Percentiles rank a stretch among this genome's conserved stretches.
phyloP scores from a whole-genome alignment of 2,888 invertebrate species.

The Cordilura impudica region DNA sequence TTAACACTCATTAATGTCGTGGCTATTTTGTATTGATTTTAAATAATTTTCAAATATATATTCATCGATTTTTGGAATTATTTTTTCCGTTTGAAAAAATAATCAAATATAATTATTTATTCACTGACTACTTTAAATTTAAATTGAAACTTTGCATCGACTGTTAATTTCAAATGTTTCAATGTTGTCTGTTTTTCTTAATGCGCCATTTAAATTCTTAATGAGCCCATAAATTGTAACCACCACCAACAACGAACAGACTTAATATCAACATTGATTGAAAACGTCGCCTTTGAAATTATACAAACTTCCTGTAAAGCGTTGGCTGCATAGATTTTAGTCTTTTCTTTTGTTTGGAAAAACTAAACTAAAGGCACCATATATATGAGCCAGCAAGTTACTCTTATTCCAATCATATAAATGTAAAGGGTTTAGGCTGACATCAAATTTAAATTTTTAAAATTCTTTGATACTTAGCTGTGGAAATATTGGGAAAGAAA shows the following conservation, averaged over 20 bases:
- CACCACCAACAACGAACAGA: conserved; percentile 29
- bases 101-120: conserved; percentile 41
- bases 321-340: neutral
- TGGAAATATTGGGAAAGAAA: too few species aligned
- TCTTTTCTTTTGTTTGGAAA: too few species aligned
- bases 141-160: neutral
- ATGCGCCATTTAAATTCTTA: conserved; percentile 63
- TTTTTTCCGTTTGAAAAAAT: neutral
- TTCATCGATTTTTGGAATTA: conserved; percentile 14
- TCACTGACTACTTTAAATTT: conserved; percentile 46
- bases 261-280: neutral
- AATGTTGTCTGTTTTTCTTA: conserved; percentile 46
- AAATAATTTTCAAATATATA: conserved; percentile 39
- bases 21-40: conserved; percentile 39
- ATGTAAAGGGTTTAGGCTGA: too few species aligned
- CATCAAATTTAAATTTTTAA: too few species aligned
- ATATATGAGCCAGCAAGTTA: too few species aligned
- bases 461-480: too few species aligned
- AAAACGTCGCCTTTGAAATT: conserved; percentile 4
- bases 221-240: conserved; percentile 63
- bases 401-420: too few species aligned
- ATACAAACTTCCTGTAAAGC: neutral
- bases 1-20: conserved; percentile 29
- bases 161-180: conserved; percentile 25
- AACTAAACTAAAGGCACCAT: too few species aligned